Conservation (phyloP, 2,113 vertebrate species). For the Cyprinodon tularosa region DNA sequence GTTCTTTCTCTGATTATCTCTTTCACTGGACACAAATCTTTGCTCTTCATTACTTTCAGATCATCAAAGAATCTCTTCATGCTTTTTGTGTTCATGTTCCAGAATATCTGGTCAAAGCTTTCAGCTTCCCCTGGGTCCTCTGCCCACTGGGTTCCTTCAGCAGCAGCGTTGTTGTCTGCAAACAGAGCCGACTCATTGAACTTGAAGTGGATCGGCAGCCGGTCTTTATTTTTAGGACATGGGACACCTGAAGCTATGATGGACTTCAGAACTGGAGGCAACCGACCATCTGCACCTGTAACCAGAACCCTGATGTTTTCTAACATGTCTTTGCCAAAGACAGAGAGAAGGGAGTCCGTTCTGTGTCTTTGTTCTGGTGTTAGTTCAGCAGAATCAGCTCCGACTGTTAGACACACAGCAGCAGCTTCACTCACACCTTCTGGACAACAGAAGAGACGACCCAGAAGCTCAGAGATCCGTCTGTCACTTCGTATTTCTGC, state of each 20-base stretch:
- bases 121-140: not conserved
- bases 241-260: constrained; percentile 42
- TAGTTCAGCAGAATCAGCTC: constrained; percentile 27
- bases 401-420: constrained; percentile 34
- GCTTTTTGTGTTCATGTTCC: constrained; percentile 42
- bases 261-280: constrained; percentile 47
- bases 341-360: constrained; percentile 58
- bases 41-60: constrained; percentile 33
- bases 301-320: constrained; percentile 46
- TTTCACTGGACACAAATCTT: constrained; percentile 24
- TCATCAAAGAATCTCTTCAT: constrained; percentile 42
- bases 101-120: constrained; percentile 26
- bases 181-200: constrained; percentile 69
- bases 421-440: constrained; percentile 19
- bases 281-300: constrained; percentile 59
- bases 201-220: constrained; percentile 55
- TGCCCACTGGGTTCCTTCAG: not conserved
- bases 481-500: constrained; percentile 50
- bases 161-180: constrained; percentile 10
- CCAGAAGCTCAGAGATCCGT: constrained; percentile 38
- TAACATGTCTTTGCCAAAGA: constrained; percentile 67
- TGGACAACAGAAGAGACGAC: not conserved
- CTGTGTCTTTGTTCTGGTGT: constrained; percentile 53
- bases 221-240: constrained; percentile 33
- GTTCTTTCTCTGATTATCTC: not conserved